These are phyloP conservation scores for Spizella passerina DNA, from an alignment of 2,797 vertebrate genomes.

Conservation along the genomic window DNA sequence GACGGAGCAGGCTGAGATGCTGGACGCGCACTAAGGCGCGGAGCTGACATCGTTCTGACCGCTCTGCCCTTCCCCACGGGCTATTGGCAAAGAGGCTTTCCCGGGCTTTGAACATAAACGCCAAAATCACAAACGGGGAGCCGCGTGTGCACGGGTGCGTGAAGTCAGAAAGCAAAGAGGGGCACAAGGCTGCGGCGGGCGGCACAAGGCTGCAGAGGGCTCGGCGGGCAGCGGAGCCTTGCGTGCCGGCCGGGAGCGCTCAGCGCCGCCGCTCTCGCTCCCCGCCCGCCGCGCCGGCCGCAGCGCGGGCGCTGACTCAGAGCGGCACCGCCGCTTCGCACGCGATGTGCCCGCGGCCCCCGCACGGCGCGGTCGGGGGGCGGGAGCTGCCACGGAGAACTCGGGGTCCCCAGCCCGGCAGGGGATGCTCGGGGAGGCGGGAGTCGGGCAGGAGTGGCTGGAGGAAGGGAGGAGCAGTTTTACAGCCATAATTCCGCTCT, in stretches of 20 bases:
- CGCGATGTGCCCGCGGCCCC: not conserved
- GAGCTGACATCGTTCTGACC: not conserved
- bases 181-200: accelerated
- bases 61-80: not conserved
- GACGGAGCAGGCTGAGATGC: not conserved
- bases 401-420: accelerated
- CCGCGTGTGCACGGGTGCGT: accelerated
- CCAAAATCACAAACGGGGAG: not conserved
- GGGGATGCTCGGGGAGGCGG: not conserved
- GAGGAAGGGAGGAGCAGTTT: not conserved
- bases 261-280: not conserved
- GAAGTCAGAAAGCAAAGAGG: accelerated
- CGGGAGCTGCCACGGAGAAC: not conserved
- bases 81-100: not conserved
- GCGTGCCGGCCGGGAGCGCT: slow-evolving; percentile 37
- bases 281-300: not conserved
- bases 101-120: not conserved
- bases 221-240: not conserved
- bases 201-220: no score
- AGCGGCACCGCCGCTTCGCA: slow-evolving; percentile 22
- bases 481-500: accelerated
- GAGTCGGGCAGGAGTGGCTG: not conserved
- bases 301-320: slow-evolving; percentile 26
- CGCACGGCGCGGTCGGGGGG: not conserved
- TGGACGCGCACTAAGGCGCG: accelerated